Evolutionary conservation across 2,113 vertebrate genomes (phyloP).

Genomic region (Sylvilagus bachmani): DNA sequence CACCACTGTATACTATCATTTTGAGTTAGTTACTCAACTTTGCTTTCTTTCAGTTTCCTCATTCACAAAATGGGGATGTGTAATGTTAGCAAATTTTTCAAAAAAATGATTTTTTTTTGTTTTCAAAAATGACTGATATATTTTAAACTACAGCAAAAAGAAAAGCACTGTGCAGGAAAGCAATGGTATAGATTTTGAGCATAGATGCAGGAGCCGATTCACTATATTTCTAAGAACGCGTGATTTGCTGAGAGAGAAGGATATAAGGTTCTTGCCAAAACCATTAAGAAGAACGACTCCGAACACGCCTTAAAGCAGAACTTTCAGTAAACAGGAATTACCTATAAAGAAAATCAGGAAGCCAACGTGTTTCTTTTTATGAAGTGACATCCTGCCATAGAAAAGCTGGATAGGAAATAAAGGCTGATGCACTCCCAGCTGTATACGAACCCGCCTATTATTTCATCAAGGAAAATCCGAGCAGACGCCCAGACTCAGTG

Average conservation of each 20-base stretch:
- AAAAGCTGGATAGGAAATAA: constrained; percentile 81
- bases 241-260: not conserved
- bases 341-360: constrained; percentile 84
- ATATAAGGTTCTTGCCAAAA: constrained; percentile 64
- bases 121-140: constrained; percentile 12
- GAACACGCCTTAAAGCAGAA: constrained; percentile 66
- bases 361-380: constrained; percentile 81
- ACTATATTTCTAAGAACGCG: constrained; percentile 54
- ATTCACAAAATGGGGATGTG: not conserved
- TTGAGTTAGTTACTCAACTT: constrained; percentile 14
- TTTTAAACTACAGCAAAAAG: constrained; percentile 34
- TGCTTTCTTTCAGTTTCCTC: constrained; percentile 21
- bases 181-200: constrained; percentile 65
- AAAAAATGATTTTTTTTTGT: not conserved
- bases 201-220: constrained; percentile 47
- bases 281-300: constrained; percentile 66
- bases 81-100: constrained; percentile 10
- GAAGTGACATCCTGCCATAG: constrained; percentile 82
- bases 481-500: constrained; percentile 63
- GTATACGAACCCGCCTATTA: constrained; percentile 49
- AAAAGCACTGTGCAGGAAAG: constrained; percentile 39
- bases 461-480: constrained; percentile 76
- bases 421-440: constrained; percentile 65
- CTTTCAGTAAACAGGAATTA: constrained; percentile 83
- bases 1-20: not conserved